Conservation (phyloP, 2,113 vertebrate species). For the Hyaena hyaena region DNA sequence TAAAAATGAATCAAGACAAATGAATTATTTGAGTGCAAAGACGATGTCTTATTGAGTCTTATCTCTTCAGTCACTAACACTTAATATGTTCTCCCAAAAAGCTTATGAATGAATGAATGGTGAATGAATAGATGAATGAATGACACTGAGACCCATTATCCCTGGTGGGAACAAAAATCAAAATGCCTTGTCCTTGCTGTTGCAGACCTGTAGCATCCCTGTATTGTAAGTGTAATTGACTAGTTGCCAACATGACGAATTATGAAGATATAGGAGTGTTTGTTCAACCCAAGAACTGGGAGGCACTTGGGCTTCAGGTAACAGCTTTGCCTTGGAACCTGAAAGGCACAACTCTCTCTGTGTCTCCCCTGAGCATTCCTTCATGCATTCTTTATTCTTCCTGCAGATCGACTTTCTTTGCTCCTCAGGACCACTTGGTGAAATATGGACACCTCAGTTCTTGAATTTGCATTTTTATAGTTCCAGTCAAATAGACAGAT, state of each 20-base stretch:
- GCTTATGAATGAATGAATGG: neutral
- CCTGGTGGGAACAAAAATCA: neutral
- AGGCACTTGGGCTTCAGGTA: neutral
- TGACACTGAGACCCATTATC: neutral
- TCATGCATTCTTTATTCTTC: neutral
- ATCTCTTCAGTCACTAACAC: neutral
- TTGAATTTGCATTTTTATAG: neutral
- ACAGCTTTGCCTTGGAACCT: neutral
- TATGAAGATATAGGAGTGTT: neutral
- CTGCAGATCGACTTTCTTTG: neutral
- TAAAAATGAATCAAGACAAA: constrained; percentile 44
- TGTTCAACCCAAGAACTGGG: neutral
- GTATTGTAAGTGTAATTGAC: neutral
- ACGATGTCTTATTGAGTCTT: neutral
- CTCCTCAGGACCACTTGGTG: neutral
- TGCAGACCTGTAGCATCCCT: neutral
- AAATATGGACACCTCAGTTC: neutral
- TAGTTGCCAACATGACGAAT: neutral
- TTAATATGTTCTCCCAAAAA: neutral
- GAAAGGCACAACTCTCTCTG: neutral
- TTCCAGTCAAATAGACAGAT: neutral
- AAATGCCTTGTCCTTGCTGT: neutral
- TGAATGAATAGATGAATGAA: neutral
- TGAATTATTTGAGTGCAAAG: constrained; percentile 1
- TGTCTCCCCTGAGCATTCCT: neutral